Evolutionary conservation across 2,113 vertebrate species (phyloP), one percentile per base, ranked within the genome.

Genomic region (Eulemur macaco): DNA sequence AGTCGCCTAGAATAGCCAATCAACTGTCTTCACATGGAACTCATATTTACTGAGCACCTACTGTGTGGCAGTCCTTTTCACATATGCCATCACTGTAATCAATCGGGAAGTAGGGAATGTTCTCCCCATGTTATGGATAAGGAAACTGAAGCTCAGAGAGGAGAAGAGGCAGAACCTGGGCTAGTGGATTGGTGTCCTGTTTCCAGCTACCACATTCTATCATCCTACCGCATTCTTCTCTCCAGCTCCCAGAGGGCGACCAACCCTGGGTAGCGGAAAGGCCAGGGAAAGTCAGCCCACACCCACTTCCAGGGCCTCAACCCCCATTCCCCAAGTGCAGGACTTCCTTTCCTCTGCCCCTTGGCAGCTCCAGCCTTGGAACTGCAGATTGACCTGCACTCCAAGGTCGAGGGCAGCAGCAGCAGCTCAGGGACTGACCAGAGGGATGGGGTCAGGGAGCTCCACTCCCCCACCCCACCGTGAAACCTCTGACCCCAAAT

Each of bases 401-500:
- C 13, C 54, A 50, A 87, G 52, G 60, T 81, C 37, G 31, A 58
- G 78, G 66, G 54, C 5, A 25, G 58, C 15, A 60, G 39, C 34
- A 52, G 47, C 82, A 73, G 81, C 0, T 3, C 54, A 66, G 37
- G 52, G 58, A 34, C 73, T 77, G 77, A 25, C 23, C 63, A 94
- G 50, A 71, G 45, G n/a, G 52, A 52, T n/a, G 45, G 64, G 56
- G 37, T 58, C 21, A 21, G 93, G 68, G 64, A 85, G 47, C 11
- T 58, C 52, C 21, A 73, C 42, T 77, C 39, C 54, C 39, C n/a
- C 27, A 73, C 45, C 71, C 52, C 14, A 73, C 27, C 68, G 45
- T 47, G 71, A 94, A 95, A 82, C 74, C 20, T 87, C 82, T 96
- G 86, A 56, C 77, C 94, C 58, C 74, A 82, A 74, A 68, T 58